Percentiles rank a stretch among this genome's conserved stretches.
Conservation (phyloP, 2,888 invertebrate genomes). For the Drosophila neotestacea region DNA sequence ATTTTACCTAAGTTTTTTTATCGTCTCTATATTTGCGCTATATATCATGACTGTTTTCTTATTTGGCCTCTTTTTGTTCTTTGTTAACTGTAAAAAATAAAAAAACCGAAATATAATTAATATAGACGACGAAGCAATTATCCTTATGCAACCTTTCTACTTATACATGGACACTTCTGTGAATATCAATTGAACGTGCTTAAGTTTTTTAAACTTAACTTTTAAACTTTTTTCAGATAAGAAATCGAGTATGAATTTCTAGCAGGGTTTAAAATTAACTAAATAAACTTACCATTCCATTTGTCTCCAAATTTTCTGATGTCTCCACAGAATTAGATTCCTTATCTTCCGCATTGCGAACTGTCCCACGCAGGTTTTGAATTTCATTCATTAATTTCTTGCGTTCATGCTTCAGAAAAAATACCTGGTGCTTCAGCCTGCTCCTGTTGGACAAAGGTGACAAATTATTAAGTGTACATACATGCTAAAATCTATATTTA, state of each 20-base stretch:
- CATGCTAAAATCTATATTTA: background rate
- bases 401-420: conserved; percentile 46
- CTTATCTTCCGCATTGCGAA: background rate
- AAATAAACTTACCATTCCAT: conserved; percentile 3
- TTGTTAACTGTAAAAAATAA: conserved; percentile 24
- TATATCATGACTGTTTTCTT: conserved; percentile 46
- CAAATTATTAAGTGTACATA: background rate
- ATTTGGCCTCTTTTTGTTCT: conserved; percentile 3
- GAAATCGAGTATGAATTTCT: too few species aligned
- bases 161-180: too few species aligned
- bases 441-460: conserved; percentile 21
- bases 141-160: too few species aligned
- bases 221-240: too few species aligned
- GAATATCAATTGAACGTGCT: too few species aligned
- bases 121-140: too few species aligned
- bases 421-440: conserved; percentile 44
- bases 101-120: background rate
- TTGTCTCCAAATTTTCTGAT: background rate
- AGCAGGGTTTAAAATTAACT: too few species aligned
- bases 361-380: conserved; percentile 22
- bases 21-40: conserved; percentile 31
- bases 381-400: conserved; percentile 48
- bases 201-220: too few species aligned
- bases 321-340: conserved; percentile 3
- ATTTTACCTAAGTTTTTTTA: conserved; percentile 19